phyloP scores from a whole-genome alignment of 35 echinoderm and acorn worm genomes.

The Patiria miniata region DNA sequence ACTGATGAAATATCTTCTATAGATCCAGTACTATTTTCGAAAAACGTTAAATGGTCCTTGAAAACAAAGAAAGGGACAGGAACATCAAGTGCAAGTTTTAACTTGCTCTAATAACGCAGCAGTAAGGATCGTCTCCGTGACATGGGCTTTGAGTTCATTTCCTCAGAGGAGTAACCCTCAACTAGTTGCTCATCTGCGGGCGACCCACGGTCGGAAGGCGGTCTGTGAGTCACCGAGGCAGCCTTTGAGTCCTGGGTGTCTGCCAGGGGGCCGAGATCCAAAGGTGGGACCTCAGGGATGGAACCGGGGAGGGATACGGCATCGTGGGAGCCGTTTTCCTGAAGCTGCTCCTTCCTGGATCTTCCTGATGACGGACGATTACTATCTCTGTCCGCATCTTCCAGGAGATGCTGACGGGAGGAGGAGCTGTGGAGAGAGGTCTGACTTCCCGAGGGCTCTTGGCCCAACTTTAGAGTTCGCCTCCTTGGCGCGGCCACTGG shows the following conservation, averaged over 20 bases:
- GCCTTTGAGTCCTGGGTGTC: neutral
- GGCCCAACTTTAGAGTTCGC: neutral
- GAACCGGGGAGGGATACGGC: neutral
- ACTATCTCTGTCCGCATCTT: neutral
- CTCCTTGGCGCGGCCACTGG: neutral
- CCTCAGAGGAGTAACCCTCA: neutral
- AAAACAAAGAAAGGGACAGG: too few species aligned
- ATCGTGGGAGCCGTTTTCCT: neutral
- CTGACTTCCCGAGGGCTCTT: neutral
- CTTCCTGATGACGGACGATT: too few species aligned
- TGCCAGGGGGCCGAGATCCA: neutral
- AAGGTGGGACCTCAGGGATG: neutral
- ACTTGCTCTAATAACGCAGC: neutral
- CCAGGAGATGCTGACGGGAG: neutral
- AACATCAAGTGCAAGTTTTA: too few species aligned
- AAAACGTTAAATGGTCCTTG: too few species aligned
- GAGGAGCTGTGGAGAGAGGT: neutral
- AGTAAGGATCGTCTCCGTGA: neutral
- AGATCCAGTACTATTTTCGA: too few species aligned
- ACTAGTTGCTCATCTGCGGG: neutral
- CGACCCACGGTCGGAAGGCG: neutral
- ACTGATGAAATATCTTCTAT: too few species aligned
- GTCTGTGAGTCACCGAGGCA: neutral
- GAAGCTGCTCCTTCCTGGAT: neutral
- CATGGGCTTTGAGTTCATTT: neutral